Base-by-base conservation (phyloP, 2,888 invertebrate genomes). In the Lissonota sp. region DNA sequence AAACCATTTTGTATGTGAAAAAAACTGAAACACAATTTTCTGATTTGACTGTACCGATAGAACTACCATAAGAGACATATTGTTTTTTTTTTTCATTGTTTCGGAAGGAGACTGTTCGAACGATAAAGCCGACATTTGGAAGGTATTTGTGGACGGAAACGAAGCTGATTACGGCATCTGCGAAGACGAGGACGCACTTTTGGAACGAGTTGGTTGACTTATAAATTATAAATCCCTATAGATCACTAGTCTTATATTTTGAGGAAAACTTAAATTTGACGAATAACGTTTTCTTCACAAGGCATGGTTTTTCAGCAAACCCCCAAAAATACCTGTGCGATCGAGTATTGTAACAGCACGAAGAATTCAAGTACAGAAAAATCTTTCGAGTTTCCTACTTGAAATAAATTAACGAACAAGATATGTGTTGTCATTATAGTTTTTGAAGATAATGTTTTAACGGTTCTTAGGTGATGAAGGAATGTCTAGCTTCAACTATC, bases 131-230 rank as follows among this genome's bases (percentile, higher is more conserved):
- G 49, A 57, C 16, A 57, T 71, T 71, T 70, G 69, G 39, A 49
- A n/a, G 44, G 60, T 86, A 40, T 80, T 86, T 12, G 84, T 84
- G 3, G 86, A 86, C 39, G 86, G 86, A 10, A 86, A 82, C 55
- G 83, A 86, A 16, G 69, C 51, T 6, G 86, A 86, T 83, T 74
- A 81, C 12, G 70, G 76, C 3, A 40, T 14, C 58, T 84, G 84
- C 76, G 81, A 84, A 26, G 79, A 86, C 72, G 84, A 86, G 69
- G 82, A 84, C 14, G 63, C 69, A 10, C 66, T 86, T 14, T 69
- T 86, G 64, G 83, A 86, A 74, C 79, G 85, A 40, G 86, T 86
- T 57, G 2, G 63, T 70, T 16, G 26, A 26, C 6, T 58, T 4
- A 39, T 3, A 51, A 14, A 55, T 49, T 39, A 40, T 49, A 8